Conservation (phyloP, 2,888 invertebrate species). For the Willowsia nigromaculata region DNA sequence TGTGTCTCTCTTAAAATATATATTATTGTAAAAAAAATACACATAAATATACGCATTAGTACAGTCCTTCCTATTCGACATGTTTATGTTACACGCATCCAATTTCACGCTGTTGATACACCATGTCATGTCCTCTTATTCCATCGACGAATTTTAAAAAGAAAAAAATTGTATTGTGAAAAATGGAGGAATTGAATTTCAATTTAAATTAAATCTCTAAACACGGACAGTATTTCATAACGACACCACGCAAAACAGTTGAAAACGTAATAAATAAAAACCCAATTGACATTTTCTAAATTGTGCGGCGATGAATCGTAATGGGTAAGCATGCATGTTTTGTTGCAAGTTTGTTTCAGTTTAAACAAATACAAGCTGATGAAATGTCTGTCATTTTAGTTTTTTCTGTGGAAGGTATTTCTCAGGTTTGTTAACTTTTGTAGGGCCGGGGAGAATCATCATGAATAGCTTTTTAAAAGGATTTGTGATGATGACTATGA, state of each 20-base stretch:
- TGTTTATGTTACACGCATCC: conserved; percentile 11
- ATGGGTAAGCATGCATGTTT: neutral
- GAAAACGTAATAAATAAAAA: neutral
- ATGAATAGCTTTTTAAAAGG: neutral
- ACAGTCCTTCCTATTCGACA: conserved; percentile 33
- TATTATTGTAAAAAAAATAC: conserved; percentile 7
- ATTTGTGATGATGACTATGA: neutral
- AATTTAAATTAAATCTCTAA: conserved; percentile 18
- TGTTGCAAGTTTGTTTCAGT: neutral
- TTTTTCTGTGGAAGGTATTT: neutral
- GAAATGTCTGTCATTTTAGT: neutral
- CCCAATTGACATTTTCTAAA: neutral
- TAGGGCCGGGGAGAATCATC: conserved; percentile 12
- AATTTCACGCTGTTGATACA: conserved; percentile 15
- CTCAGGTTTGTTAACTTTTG: conserved; percentile 15
- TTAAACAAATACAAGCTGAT: neutral
- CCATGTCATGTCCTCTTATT: neutral
- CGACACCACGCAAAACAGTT: neutral
- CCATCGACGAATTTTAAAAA: neutral
- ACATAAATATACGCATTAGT: conserved; percentile 12
- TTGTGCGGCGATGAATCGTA: neutral
- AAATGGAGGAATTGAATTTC: conserved; percentile 16
- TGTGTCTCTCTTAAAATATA: neutral
- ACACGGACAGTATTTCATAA: neutral
- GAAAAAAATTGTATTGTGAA: neutral